Evolutionary conservation across 2,113 vertebrate species (phyloP).

Genomic region (Corynorhinus townsendii): DNA sequence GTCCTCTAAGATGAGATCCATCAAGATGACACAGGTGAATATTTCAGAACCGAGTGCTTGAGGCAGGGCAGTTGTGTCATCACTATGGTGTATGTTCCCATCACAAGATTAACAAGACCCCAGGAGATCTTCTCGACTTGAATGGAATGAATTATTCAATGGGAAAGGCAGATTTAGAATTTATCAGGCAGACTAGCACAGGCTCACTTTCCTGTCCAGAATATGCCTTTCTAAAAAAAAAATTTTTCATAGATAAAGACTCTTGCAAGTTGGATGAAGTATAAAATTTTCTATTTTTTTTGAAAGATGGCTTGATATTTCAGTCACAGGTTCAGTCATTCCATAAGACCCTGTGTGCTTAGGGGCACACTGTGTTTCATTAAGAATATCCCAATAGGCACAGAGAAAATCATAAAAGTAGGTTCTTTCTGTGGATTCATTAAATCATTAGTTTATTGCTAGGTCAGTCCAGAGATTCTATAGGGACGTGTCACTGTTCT

Average conservation of each 20-base stretch:
- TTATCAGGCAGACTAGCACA: constrained; percentile 28
- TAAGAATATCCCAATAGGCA: neutral
- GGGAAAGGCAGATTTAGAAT: neutral
- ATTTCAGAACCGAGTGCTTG: constrained; percentile 21
- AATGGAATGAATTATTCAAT: neutral
- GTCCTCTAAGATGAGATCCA: neutral
- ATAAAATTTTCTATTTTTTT: neutral
- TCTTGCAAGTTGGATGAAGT: neutral
- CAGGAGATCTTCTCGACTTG: neutral
- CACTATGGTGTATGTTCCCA: neutral
- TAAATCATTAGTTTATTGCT: neutral
- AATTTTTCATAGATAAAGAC: neutral
- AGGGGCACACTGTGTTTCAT: neutral
- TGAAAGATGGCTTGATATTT: neutral
- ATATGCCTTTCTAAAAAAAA: constrained; percentile 1
- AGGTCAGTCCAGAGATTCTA: neutral
- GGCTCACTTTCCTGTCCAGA: neutral
- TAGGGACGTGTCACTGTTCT: neutral
- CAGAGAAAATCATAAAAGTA: constrained; percentile 5
- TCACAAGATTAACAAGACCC: constrained; percentile 11
- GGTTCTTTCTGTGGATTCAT: neutral
- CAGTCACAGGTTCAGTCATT: neutral
- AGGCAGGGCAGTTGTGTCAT: neutral
- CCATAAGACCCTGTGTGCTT: neutral
- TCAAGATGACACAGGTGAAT: constrained; percentile 3